Evolutionary conservation across 1,140 invertebrate species (phyloP).

Genomic region (Melitaea cinxia): DNA sequence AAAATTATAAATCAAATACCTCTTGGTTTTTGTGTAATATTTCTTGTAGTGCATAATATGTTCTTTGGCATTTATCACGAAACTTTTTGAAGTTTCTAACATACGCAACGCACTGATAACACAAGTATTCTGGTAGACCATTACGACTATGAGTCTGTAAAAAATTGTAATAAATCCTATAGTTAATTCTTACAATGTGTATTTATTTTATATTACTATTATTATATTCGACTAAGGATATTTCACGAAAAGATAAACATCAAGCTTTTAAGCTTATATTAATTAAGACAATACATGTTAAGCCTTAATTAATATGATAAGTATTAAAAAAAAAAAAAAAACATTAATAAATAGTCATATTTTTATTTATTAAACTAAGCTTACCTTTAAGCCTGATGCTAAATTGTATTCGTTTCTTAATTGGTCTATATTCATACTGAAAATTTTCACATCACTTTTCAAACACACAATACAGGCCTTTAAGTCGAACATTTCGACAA

Average conservation of each 20-base stretch:
- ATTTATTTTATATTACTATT: too few relatives aligned
- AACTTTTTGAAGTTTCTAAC: slow-evolving; percentile 59
- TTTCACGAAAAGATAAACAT: neutral
- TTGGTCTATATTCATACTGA: slow-evolving; percentile 51
- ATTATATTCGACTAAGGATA: neutral
- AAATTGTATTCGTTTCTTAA: slow-evolving; percentile 59
- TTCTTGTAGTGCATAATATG: slow-evolving; percentile 60
- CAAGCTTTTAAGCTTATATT: neutral
- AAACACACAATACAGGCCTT: slow-evolving; percentile 67
- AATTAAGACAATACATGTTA: neutral
- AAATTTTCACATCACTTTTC: slow-evolving; percentile 55
- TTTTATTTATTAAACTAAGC: slow-evolving; percentile 6
- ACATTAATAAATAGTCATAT: neutral
- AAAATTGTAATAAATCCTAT: slow-evolving; percentile 2
- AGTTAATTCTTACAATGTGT: neutral
- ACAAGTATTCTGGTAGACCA: slow-evolving; percentile 66
- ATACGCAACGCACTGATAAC: slow-evolving; percentile 55
- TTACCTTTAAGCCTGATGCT: slow-evolving; percentile 65
- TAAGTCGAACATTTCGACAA: slow-evolving; percentile 54
- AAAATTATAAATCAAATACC: slow-evolving; percentile 39
- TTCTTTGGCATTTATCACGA: slow-evolving; percentile 64
- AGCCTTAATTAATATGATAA: neutral
- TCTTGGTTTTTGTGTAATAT: slow-evolving; percentile 55
- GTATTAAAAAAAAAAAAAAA: too few relatives aligned
- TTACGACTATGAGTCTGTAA: slow-evolving; percentile 52